phyloP scores from a whole-genome alignment of 2,888 invertebrate species.

The Drosophila picticornis region DNA sequence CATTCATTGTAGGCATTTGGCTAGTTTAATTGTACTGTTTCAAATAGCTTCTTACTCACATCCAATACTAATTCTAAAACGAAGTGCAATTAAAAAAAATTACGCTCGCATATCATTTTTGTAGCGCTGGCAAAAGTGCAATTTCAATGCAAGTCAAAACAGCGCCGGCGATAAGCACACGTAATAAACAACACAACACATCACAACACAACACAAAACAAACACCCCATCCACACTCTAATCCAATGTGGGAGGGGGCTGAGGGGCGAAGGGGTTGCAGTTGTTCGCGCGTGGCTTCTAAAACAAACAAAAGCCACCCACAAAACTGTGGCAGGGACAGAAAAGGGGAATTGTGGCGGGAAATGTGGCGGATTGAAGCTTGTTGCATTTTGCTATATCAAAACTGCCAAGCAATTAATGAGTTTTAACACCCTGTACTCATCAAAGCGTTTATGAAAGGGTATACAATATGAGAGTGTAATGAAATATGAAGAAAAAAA shows the following conservation, averaged over 20 bases:
- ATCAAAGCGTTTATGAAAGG: not conserved
- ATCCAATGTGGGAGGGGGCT: not conserved
- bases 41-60: slow-evolving; percentile 1
- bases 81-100: slow-evolving; percentile 9
- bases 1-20: not conserved
- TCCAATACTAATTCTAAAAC: slow-evolving; percentile 21
- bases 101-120: slow-evolving; percentile 11
- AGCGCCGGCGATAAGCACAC: slow-evolving; percentile 39
- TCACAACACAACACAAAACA: not conserved
- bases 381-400: slow-evolving; percentile 29
- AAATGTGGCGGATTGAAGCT: slow-evolving; percentile 2
- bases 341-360: not conserved
- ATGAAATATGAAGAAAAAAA: no score
- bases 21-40: not conserved
- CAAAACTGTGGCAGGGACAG: slow-evolving; percentile 19
- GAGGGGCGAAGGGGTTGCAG: not conserved
- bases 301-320: slow-evolving; percentile 68
- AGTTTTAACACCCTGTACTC: slow-evolving; percentile 3
- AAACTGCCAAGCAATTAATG: slow-evolving; percentile 25
- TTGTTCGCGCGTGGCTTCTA: slow-evolving; percentile 65
- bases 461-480: not conserved
- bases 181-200: slow-evolving; percentile 8
- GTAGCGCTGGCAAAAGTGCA: slow-evolving; percentile 22
- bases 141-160: slow-evolving; percentile 25
- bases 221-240: not conserved